These are phyloP conservation scores for Oophaga pumilio DNA, from an alignment of 2,113 vertebrate genomes.

Conservation along the genomic window DNA sequence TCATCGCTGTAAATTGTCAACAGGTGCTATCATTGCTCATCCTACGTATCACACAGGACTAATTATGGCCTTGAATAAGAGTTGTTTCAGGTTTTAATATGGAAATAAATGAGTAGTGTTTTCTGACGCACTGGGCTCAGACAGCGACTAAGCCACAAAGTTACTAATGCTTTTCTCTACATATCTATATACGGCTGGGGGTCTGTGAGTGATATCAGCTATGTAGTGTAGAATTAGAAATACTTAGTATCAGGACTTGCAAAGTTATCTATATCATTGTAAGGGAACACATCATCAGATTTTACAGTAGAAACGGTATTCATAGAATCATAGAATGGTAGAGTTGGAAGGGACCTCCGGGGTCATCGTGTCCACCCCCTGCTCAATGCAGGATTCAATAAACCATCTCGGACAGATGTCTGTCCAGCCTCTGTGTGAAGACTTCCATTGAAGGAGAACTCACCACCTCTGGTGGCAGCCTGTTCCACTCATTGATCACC, in stretches of 20 bases:
- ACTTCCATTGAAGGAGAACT: no score
- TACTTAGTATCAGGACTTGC: not conserved
- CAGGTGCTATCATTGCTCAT: slow-evolving; percentile 25
- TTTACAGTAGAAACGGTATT: no score
- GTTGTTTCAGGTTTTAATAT: not conserved
- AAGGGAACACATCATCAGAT: no score
- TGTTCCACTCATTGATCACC: no score
- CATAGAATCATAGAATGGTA: no score
- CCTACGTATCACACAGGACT: not conserved
- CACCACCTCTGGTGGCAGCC: no score
- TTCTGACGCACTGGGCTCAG: not conserved
- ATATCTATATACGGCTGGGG: not conserved
- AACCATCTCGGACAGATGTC: no score
- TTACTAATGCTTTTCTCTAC: not conserved
- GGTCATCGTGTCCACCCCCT: no score
- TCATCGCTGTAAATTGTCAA: slow-evolving; percentile 45
- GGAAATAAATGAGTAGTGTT: not conserved
- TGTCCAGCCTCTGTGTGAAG: no score
- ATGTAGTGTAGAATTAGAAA: not conserved
- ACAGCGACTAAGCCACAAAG: not conserved
- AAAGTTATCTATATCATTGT: no score
- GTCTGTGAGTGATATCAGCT: not conserved
- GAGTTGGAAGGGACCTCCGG: no score
- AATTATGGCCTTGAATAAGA: not conserved
- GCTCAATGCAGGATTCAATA: no score